phyloP scores from a whole-genome alignment of 2,113 vertebrate genomes.

The Cynocephalus volans region DNA sequence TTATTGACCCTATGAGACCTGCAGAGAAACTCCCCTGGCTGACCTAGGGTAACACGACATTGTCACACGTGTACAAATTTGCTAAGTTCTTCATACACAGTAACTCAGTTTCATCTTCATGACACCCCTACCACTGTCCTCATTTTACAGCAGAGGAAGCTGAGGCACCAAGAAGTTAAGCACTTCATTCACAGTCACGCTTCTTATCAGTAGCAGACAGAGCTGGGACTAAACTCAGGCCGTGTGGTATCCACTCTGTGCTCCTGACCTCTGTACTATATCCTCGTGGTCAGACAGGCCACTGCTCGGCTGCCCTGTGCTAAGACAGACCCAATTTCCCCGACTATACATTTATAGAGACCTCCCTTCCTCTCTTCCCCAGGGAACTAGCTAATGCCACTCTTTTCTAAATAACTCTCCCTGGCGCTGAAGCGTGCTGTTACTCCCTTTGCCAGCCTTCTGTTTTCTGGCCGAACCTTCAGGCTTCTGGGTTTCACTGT shows the following conservation, averaged over 20 bases:
- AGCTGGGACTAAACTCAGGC: too few species aligned
- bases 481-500: neutral
- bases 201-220: neutral
- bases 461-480: neutral
- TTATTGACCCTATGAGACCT: neutral
- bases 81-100: neutral
- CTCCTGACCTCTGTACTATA: neutral
- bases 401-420: neutral
- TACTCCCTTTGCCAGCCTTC: neutral
- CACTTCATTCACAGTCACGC: neutral
- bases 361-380: neutral
- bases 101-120: neutral
- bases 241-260: neutral
- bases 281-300: neutral
- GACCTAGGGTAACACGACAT: neutral
- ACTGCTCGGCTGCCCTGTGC: neutral
- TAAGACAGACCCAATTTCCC: neutral
- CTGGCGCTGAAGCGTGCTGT: neutral
- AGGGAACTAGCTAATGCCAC: neutral
- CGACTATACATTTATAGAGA: neutral
- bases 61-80: rapidly evolving
- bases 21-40: neutral
- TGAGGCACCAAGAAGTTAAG: neutral
- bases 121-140: neutral
- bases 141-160: neutral